Base-by-base conservation (phyloP, 2,888 invertebrate species). In the Andrena chrysosceles region DNA sequence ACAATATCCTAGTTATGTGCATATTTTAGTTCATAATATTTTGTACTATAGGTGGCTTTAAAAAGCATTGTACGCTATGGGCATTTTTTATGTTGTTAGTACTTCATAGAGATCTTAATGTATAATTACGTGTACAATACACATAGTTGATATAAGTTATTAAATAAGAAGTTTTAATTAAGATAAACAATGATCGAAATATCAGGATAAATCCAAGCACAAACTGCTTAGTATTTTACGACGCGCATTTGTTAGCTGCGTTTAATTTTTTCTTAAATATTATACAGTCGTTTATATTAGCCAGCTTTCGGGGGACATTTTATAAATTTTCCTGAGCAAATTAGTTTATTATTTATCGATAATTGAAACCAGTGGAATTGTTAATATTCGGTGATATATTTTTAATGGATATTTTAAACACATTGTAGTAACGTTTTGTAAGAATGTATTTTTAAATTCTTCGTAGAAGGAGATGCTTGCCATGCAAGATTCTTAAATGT, bases 161-260 rank as follows among this genome's bases (percentile, higher is more conserved):
- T n/a, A 31, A 7, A 70, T 42, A n/a, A 62, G 20, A 62, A 42
- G 59, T 59, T 16, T 20, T 16, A 26, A 10, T 42, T 29, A 26
- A 42, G 42, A 4, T 42, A 42, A 42, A 42, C 42, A 16, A 42
- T 42, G 42, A 42, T 42, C 5, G 42, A 42, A 42, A 42, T 26
- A 52, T 16, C 35, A 13, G 42, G 5, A 31, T 67, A 52, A 59
- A 52, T 63, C 13, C 35, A 59, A 60, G 67, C 74, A 67, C 67
- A 29, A 60, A 64, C 26, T 29, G 77, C 72, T 72, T 77, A 16
- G 72, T 77, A 26, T 77, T 77, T 77, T 66, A 77, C 35, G 52
- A 71, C 59, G 77, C 66, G 72, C 72, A 60, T 64, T 72, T 64
- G 49, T 72, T 52, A 64, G 5, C 20, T 31, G 16, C 49, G 49